A percentile compares a stretch with the other conserved stretches of the same genome.
Conservation (phyloP, 2,113 vertebrate species). For the Theropithecus gelada region DNA sequence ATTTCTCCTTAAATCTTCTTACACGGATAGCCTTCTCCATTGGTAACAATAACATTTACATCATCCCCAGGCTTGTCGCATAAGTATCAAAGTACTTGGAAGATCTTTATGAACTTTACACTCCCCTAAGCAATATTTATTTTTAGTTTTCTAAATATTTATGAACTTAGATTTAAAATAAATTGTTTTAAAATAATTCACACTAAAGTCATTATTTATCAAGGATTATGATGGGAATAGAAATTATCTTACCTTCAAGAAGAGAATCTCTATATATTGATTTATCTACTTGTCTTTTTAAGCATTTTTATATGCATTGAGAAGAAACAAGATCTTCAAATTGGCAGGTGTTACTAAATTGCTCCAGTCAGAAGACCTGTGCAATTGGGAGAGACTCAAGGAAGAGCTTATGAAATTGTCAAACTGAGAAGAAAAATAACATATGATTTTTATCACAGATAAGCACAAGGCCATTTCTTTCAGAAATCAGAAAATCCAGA, state of each 20-base stretch:
- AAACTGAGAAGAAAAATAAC: neutral
- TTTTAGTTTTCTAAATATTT: neutral
- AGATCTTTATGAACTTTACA: neutral
- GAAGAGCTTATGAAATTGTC: neutral
- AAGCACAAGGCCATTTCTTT: neutral
- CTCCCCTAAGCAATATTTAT: neutral
- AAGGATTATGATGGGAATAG: neutral
- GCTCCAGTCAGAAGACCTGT: neutral
- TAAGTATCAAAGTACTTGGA: neutral
- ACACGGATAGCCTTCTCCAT: neutral
- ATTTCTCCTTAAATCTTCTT: neutral
- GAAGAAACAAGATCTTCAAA: neutral
- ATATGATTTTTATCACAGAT: neutral
- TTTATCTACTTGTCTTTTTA: neutral
- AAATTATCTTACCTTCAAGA: neutral
- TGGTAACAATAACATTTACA: neutral
- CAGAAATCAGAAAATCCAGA: neutral
- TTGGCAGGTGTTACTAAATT: neutral
- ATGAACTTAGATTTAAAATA: neutral
- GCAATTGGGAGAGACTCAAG: neutral
- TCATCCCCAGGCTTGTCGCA: neutral
- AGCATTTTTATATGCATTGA: neutral
- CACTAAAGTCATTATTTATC: neutral
- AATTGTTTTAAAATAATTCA: neutral
- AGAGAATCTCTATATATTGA: neutral